Base-by-base conservation (phyloP, 2,888 invertebrate species). In the Athripsodes cinereus region DNA sequence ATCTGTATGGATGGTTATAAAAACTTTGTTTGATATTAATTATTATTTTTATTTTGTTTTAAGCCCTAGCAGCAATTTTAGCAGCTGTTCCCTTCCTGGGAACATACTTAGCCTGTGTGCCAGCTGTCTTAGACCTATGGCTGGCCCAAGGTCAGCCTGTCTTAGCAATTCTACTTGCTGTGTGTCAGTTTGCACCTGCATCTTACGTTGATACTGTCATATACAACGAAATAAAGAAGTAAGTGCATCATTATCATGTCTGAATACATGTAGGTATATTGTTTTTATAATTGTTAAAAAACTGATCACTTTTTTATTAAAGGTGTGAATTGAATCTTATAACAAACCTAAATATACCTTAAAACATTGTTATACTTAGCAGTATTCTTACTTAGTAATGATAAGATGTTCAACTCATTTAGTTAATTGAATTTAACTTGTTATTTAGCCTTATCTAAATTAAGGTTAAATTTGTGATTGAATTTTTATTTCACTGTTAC, bases 161-260 rank as follows among this genome's bases (percentile, higher is more conserved):
- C 67, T 83, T 87, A 19, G 96, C 97, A 1, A 70, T 95, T 2
- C 70, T 90, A 8, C 83, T 99, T 66, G 85, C 93, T 10, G 73
- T 90, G 13, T 86, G 85, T 40, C 95, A 96, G 68, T 88, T 97
- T 68, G 81, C 96, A 53, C 97, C 98, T 1, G 88, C 92, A 46
- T 90, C 87, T 63, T 87, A 96, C 68, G 91, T 98, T 5, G 97
- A 99, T 70, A 92, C 94, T 0, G 91, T 95, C 19, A 96, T 99
- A 66, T 97, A 98, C 72, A 90, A 90, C 52, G 98, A 98, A 78
- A 96, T 99, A 65, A 95, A 96, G 78, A 96, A 96, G 94, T 95
- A 72, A 76, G 80, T 72, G 16, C 40, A 3, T 40, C 26, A 26
- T 26, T 26, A 26, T 26, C 26, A 26, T 10, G n/a, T n/a, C n/a